These are phyloP conservation scores for Nomia melanderi DNA, from an alignment of 1,140 invertebrate species.

Conservation along the genomic window DNA sequence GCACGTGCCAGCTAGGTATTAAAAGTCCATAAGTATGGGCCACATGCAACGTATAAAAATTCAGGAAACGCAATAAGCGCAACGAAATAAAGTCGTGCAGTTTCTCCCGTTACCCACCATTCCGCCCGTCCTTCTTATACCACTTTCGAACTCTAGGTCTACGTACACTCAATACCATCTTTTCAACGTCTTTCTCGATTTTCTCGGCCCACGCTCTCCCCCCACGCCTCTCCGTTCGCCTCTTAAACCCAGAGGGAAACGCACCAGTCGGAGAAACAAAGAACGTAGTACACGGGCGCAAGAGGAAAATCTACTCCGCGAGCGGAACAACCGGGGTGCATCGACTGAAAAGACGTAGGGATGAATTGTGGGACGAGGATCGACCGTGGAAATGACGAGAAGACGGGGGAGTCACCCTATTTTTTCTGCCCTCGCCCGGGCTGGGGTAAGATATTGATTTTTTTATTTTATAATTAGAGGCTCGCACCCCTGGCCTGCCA, in stretches of 20 bases:
- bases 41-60: slow-evolving; percentile 72
- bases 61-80: slow-evolving; percentile 75
- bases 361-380: slow-evolving; percentile 35
- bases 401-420: slow-evolving; percentile 76
- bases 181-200: neutral
- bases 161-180: slow-evolving; percentile 5
- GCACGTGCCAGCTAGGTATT: slow-evolving; percentile 64
- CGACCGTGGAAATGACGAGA: slow-evolving; percentile 50
- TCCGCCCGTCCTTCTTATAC: slow-evolving; percentile 33
- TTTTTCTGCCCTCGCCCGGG: slow-evolving; percentile 71
- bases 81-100: slow-evolving; percentile 73
- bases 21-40: slow-evolving; percentile 65
- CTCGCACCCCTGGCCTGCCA: slow-evolving; percentile 77
- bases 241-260: neutral
- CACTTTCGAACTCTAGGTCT: slow-evolving; percentile 41
- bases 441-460: slow-evolving; percentile 81
- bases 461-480: slow-evolving; percentile 82
- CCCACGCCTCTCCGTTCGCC: too few relatives aligned
- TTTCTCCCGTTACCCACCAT: slow-evolving; percentile 71
- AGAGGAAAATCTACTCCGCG: slow-evolving; percentile 69
- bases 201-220: neutral
- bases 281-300: neutral
- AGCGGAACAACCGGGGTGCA: slow-evolving; percentile 64
- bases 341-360: slow-evolving; percentile 66
- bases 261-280: slow-evolving; percentile 6